These are phyloP conservation scores for Eudorcas thomsonii DNA, from an alignment of 2,113 vertebrate species.

Conservation along the genomic window DNA sequence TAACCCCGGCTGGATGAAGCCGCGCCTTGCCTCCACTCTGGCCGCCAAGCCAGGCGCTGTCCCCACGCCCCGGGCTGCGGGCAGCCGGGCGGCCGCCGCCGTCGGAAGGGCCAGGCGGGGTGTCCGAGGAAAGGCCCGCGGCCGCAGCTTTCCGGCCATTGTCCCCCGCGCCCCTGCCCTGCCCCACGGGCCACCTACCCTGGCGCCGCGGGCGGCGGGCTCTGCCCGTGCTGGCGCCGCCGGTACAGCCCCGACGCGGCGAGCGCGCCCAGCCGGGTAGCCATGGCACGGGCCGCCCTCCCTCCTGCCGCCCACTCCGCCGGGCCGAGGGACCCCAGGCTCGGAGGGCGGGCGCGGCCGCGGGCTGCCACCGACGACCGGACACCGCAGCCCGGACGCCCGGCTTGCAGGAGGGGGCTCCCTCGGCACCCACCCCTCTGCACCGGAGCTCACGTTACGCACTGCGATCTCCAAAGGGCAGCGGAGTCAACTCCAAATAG, in stretches of 20 bases:
- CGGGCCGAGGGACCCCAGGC: background rate
- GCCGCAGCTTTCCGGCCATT: slow-evolving; percentile 77
- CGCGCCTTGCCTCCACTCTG: accelerated
- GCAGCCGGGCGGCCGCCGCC: background rate
- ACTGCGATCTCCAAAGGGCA: slow-evolving; percentile 35
- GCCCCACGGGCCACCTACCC: slow-evolving; percentile 35
- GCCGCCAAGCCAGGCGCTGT: background rate
- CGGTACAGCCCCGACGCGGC: slow-evolving; percentile 77
- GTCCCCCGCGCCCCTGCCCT: slow-evolving; percentile 61
- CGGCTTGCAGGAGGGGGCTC: background rate
- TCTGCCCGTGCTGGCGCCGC: slow-evolving; percentile 73
- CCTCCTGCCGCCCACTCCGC: background rate
- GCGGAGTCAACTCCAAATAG: slow-evolving; percentile 2
- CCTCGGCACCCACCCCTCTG: background rate
- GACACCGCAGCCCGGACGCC: background rate
- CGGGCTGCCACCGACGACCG: background rate
- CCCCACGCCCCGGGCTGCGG: background rate
- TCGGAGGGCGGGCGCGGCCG: background rate
- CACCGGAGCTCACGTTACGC: slow-evolving; percentile 38
- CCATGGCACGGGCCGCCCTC: slow-evolving; percentile 56
- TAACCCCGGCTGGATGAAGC: background rate
- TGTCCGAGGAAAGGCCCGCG: slow-evolving; percentile 32
- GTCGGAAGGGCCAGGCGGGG: background rate
- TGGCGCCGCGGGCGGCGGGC: background rate
- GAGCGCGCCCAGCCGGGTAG: slow-evolving; percentile 67